Base-by-base conservation (phyloP, 2,888 invertebrate species). In the Brachylomia viminalis region DNA sequence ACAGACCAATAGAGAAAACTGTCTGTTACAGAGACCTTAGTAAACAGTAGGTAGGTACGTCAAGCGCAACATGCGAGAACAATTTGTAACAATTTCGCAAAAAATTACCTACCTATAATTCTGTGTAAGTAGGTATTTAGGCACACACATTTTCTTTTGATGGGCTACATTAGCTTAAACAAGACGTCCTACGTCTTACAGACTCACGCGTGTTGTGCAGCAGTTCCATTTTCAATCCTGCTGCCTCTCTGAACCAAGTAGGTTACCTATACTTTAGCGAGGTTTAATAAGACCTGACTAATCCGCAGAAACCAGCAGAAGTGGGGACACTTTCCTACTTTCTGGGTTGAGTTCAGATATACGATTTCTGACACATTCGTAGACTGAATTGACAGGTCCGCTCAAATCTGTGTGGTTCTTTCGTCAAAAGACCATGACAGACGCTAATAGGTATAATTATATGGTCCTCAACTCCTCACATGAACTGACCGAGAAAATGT, bases 21-120 rank as follows among this genome's bases (percentile, higher is more conserved):
- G 30, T 1, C 17, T 8, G 15, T 17, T 58, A 58, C 17, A 17
- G 54, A 56, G 7, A 13, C n/a, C 13, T 13, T 54, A 27, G 27
- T 56, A 56, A 56, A 17, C 56, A 56, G 17, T 56, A 17, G 7
- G 15, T 58, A 47, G 15, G 15, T 30, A 47, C 52, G 52, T 38
- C 52, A 79, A 38, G 15, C 52, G 23, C 15, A 54, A 61, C 77
- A 77, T 62, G 72, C 72, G 47, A 54, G n/a, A 66, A 30, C 65
- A 47, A 75, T 81, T 81, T 65, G 2, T 33, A 27, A 20, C 15
- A 56, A 13, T 23, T 47, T 54, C 5, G 27, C 2, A 2, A 72
- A 79, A 38, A 54, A 77, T 61, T 79, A 70, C 27, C 61, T 79
- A 70, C 27, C 61, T 30, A 38, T 38, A 13, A 54, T 54, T 54